Conservation (phyloP, 2,113 vertebrate species). For the Chamaea fasciata region DNA sequence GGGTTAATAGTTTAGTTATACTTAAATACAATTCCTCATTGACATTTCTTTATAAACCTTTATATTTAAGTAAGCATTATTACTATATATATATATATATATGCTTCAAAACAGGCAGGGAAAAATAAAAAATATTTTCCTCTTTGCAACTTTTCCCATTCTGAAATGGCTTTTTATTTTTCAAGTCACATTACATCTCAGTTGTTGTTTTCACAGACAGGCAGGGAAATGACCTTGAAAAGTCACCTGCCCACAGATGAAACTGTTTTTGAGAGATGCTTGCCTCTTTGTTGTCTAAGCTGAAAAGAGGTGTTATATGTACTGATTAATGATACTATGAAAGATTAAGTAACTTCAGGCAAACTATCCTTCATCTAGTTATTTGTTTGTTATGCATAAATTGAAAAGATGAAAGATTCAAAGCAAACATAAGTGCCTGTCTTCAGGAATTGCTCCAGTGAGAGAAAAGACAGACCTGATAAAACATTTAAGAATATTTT, state of each 20-base stretch:
- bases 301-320: neutral
- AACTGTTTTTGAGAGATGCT: neutral
- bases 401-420: neutral
- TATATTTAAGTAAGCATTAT: neutral
- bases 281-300: neutral
- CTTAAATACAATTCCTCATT: neutral
- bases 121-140: neutral
- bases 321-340: neutral
- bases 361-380: neutral
- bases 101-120: neutral
- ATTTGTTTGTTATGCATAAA: neutral
- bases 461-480: neutral
- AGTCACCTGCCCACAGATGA: neutral
- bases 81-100: neutral
- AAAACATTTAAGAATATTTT: neutral
- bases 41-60: neutral
- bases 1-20: neutral
- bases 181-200: accelerated
- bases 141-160: neutral
- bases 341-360: neutral
- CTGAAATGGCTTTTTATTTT: neutral
- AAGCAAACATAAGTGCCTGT: neutral
- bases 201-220: neutral
- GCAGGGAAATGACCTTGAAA: neutral
- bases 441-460: neutral